phyloP scores from a whole-genome alignment of 2,888 invertebrate species.

The Calephelis perditalis region DNA sequence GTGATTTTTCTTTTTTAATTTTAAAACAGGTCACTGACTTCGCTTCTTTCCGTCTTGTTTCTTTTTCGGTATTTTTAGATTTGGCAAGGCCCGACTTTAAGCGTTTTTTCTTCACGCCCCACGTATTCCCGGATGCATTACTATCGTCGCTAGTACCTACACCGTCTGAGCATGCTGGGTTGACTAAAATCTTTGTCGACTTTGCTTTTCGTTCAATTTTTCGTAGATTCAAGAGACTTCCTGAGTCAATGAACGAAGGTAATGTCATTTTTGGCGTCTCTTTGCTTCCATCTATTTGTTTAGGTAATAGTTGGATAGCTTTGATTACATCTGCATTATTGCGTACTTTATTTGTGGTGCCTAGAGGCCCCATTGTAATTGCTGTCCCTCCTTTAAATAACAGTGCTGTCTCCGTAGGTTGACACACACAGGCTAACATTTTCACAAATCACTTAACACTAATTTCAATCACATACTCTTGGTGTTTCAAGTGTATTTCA shows the following conservation, averaged over 20 bases:
- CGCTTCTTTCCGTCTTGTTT: constrained; percentile 55
- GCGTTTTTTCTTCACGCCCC: constrained; percentile 71
- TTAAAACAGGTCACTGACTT: constrained; percentile 71
- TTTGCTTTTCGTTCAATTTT: constrained; percentile 69
- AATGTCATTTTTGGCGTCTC: constrained; percentile 52
- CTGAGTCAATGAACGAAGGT: constrained; percentile 52
- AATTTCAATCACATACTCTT: constrained; percentile 55
- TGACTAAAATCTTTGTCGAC: constrained; percentile 71
- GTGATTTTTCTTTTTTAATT: constrained; percentile 67
- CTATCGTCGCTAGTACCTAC: constrained; percentile 64
- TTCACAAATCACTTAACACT: constrained; percentile 52
- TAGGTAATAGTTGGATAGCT: constrained; percentile 52
- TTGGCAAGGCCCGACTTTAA: constrained; percentile 52
- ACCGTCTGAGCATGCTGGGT: constrained; percentile 67
- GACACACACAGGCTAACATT: constrained; percentile 84
- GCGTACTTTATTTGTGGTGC: constrained; percentile 62
- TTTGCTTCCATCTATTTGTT: constrained; percentile 49
- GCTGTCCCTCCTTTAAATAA: constrained; percentile 73
- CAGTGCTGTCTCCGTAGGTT: constrained; percentile 78
- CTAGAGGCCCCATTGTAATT: constrained; percentile 75
- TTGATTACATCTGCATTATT: constrained; percentile 54
- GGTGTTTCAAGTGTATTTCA: constrained; percentile 33
- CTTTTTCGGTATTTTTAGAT: constrained; percentile 44
- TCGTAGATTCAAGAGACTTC: constrained; percentile 59
- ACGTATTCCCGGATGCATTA: constrained; percentile 50